Base-by-base conservation (phyloP, 2,888 invertebrate genomes). In the Volucella inanis region DNA sequence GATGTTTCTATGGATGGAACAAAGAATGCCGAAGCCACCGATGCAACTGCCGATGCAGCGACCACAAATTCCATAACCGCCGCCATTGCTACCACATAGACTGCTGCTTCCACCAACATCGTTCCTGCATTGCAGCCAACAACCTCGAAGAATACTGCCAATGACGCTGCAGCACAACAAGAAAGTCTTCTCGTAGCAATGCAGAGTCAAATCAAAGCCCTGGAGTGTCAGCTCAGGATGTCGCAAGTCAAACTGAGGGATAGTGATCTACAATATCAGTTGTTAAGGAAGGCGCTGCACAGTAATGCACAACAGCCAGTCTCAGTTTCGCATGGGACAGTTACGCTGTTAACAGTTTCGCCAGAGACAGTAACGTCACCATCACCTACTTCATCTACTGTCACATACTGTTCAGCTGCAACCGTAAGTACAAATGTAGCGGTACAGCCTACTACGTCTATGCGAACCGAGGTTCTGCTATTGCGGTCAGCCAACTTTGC, bases 251-350 rank as follows among this genome's bases (percentile, higher is more conserved):
- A 62, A n/a, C 14, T 62, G 8, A 12, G 62, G 31, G 31, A 62
- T 45, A 45, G 61, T 47, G 31, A 61, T 47, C 8, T 45, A 4
- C 61, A 61, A 22, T 61, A 43, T n/a, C 61, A 61, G 45, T 61
- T 31, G 8, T n/a, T 62, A n/a, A 62, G 31, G 47, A 47, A 22
- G 4, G 22, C 3, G 22, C 22, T 22, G 22, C 3, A 2, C 3
- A 22, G 1, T 22, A 2, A 22, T 22, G 1, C 3, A 22, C 3
- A 1, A 1, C 3, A 3, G 22, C 22, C 3, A 3, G 3, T 2
- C 22, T 22, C 3, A 1, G 22, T 3, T 22, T 3, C 22, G 3
- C 1, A 22, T 31, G 15, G 31, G 11, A 54, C 1, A 22, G 47
- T 38, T 4, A 11, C 55, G 39, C 14, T n/a, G 55, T 39, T n/a